Conservation (phyloP, 2,888 invertebrate species). For the Tipula vernalis region DNA sequence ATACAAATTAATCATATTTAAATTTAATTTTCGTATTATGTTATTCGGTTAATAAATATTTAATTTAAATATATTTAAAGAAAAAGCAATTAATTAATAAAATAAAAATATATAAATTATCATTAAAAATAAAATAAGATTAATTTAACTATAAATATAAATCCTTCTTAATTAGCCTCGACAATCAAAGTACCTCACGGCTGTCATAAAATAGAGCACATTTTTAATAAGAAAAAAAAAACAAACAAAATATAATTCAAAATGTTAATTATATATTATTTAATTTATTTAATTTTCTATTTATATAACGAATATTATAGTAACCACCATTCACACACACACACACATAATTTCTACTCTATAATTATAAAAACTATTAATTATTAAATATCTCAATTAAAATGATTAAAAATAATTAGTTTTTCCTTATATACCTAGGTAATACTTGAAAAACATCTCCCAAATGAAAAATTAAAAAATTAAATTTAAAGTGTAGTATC, state of each 20-base stretch:
- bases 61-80: neutral
- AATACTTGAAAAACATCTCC: neutral
- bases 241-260: neutral
- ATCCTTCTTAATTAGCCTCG: conserved; percentile 9
- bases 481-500: neutral
- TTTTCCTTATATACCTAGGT: neutral
- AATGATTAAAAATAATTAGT: neutral
- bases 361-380: neutral
- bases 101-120: neutral
- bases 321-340: neutral
- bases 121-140: neutral
- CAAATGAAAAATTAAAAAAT: neutral
- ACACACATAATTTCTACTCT: neutral
- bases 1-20: neutral
- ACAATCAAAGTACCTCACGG: conserved; percentile 12
- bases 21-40: neutral
- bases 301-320: neutral
- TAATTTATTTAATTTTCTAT: neutral
- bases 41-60: neutral
- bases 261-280: neutral
- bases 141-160: neutral
- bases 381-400: neutral
- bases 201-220: conserved; percentile 11
- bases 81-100: neutral
- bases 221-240: neutral